Evolutionary conservation across 2,113 vertebrate species (phyloP).

Genomic region (Todiramphus chloris): DNA sequence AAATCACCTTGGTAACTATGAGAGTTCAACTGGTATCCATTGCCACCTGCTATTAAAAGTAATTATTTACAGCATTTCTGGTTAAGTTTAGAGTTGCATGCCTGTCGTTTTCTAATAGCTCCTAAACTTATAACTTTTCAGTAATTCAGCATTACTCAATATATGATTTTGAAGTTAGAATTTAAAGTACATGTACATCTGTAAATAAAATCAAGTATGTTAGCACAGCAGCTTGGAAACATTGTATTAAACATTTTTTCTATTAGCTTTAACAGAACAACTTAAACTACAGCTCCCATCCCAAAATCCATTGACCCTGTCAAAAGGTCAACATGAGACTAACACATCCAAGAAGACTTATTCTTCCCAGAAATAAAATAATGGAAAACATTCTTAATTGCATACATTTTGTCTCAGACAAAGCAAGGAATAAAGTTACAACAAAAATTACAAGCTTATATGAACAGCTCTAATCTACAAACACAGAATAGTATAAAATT

Average conservation of each 20-base stretch:
- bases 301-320: background rate
- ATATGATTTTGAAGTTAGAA: constrained; percentile 21
- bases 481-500: background rate
- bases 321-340: background rate
- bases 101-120: background rate
- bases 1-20: background rate
- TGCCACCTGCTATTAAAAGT: background rate
- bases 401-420: background rate
- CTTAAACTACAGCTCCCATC: background rate
- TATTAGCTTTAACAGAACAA: constrained; percentile 23
- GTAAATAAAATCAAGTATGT: background rate
- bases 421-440: background rate
- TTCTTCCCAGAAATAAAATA: background rate
- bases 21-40: background rate
- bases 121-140: background rate
- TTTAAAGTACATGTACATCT: background rate
- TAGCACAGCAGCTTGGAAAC: constrained; percentile 40
- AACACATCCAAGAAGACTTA: background rate
- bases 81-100: background rate
- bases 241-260: constrained; percentile 31
- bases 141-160: background rate
- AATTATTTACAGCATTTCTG: background rate
- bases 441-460: background rate
- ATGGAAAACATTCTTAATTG: background rate
- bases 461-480: background rate